Percentiles rank a stretch among this genome's conserved stretches.
These are phyloP conservation scores for Frankliniella intonsa DNA, from an alignment of 2,888 invertebrate genomes.

Conservation along the genomic window DNA sequence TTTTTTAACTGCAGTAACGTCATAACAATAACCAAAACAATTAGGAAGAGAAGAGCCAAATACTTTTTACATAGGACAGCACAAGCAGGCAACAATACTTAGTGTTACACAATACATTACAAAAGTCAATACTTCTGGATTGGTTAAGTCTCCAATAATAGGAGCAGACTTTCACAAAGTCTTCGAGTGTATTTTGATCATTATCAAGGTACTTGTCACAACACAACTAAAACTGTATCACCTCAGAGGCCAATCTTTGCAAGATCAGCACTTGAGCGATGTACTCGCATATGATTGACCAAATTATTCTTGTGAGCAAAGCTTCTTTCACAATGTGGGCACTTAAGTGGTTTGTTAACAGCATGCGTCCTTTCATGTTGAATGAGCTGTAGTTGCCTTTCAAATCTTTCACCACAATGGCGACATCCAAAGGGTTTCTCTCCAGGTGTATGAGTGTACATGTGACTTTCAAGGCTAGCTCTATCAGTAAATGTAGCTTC, in stretches of 20 bases:
- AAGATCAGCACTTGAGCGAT: slow-evolving; percentile 6
- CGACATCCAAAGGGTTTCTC: not conserved
- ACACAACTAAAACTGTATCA: no score
- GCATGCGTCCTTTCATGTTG: slow-evolving; percentile 3
- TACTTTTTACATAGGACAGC: slow-evolving; percentile 4
- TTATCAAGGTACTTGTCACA: no score
- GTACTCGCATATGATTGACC: slow-evolving; percentile 11
- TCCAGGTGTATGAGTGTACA: not conserved
- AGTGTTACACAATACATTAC: not conserved
- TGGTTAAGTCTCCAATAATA: not conserved
- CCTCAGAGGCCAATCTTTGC: not conserved
- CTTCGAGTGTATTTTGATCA: no score
- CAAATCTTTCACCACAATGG: slow-evolving; percentile 11
- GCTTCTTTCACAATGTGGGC: slow-evolving; percentile 8
- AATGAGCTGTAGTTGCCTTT: not conserved
- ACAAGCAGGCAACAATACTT: not conserved
- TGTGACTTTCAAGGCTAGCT: not conserved
- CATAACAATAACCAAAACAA: not conserved
- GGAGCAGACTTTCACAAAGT: no score
- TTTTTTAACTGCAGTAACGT: not conserved
- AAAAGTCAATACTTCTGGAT: slow-evolving; percentile 5
- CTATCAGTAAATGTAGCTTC: not conserved
- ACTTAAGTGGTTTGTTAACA: slow-evolving; percentile 2
- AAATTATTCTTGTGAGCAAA: slow-evolving; percentile 15
- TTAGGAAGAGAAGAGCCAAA: not conserved